Base-by-base conservation (phyloP, 2,888 invertebrate species). In the Acrobeloides nanus region DNA sequence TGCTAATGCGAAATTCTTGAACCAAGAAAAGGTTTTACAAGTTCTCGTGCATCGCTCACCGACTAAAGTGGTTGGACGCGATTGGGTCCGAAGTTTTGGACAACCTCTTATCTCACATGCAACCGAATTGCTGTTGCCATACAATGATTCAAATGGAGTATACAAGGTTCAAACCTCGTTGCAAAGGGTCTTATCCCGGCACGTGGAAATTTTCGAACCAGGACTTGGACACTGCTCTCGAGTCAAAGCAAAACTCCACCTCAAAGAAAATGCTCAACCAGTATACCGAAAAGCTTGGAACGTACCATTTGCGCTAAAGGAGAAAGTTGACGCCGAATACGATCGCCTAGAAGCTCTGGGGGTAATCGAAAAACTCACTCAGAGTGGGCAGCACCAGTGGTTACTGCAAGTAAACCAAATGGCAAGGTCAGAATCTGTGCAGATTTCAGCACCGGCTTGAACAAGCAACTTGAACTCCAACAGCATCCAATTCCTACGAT, bases 381-480 rank as follows among this genome's bases (percentile, higher is more conserved):
- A 1, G 46, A 51, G 0, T 63, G 59, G 58, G 59, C 57, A n/a
- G 53, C 64, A 0, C 64, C 64, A 1, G 52, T 61, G 18, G 51
- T 63, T 4, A 44, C 48, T 26, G 59, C 59, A 4, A 25, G 27
- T 17, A 64, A 64, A 47, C 33, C 54, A 10, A 54, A 59, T 21
- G 64, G 64, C 6, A 21, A 46, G 7, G 34, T 57, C 7, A 45
- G 64, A 23, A 12, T 62, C 24, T 65, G 65, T 25, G 53, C 56
- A 15, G 62, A 65, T 37, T 65, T 52, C 46, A 51, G 50, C 6
- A 57, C 54, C 4, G 61, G 61, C 7, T 44, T 64, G 8, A 65
- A 64, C 39, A 49, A 37, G 3, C 38, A 48, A 7, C 38, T 63
- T 5, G 40, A 51, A 8, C 25, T 40, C 15, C 27, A 57, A 24